Evolutionary conservation across 2,888 invertebrate species (phyloP), one percentile per base, ranked within the genome.

Genomic region (Ametastegia equiseti): DNA sequence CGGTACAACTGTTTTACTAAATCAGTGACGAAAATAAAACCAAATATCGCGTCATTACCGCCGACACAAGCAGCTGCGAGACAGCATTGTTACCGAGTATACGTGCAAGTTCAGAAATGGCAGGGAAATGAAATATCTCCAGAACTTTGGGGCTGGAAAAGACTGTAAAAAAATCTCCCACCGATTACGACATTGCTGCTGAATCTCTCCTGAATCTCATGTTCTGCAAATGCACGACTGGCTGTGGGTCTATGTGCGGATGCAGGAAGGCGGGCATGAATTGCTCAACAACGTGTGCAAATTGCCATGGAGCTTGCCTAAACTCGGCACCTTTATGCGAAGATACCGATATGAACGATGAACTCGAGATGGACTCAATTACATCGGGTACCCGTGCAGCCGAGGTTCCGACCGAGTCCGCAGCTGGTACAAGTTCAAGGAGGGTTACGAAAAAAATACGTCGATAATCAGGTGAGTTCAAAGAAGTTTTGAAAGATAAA

Each of bases 111-210:
- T 5, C 79, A 80, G 69, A 81, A 39, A 57, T 82, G 81, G 79
- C 82, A 69, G 23, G 81, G 77, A 5, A n/a, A 71, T 54, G 65
- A 67, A 30, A 63, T 63, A 47, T 78, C 79, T 81, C 73, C 80
- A 4, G 67, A 75, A 33, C 75, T 80, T 19, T 83, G 81, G 77
- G 80, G 78, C 33, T 81, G 82, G 81, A 77, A 63, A 57, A 42
- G 11, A 65, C 77, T 78, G 7, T 27, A 13, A 19, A 30, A 42
- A 27, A 50, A 69, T 13, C 67, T 81, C 15, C 47, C 67, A 30
- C 81, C 82, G 23, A 57, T 82, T 19, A 27, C 7, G 11, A 81
- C 45, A 23, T 23, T 45, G 19, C 82, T 27, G 81, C 71, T 65
- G 79, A 65, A 36, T 65, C 50, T 13, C 23, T 82, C 15, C 47